Conservation (phyloP, 2,888 invertebrate genomes). For the Anagyrus pseudococci region DNA sequence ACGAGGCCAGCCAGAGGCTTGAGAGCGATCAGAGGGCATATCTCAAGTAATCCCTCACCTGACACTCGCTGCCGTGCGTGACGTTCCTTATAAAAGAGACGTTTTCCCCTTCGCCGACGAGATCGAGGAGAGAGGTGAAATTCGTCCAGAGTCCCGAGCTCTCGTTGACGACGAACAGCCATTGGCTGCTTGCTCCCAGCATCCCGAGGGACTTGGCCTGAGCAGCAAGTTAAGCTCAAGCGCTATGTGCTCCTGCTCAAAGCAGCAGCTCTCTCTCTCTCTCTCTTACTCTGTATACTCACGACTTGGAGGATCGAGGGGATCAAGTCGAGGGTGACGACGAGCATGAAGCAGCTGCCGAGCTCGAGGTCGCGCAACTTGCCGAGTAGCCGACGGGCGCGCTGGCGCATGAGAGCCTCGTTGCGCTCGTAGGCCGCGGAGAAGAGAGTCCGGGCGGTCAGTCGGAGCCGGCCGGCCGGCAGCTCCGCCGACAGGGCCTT, state of each 20-base stretch:
- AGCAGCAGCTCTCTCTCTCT: no score
- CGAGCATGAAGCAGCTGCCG: slow-evolving; percentile 69
- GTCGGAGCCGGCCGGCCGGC: slow-evolving; percentile 61
- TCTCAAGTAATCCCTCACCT: slow-evolving; percentile 42
- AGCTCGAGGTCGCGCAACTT: slow-evolving; percentile 64
- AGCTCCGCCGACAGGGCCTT: slow-evolving; percentile 66
- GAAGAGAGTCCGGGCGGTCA: slow-evolving; percentile 65
- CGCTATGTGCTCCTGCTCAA: not conserved
- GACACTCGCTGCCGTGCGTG: slow-evolving; percentile 60
- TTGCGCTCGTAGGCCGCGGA: slow-evolving; percentile 65
- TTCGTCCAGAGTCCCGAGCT: slow-evolving; percentile 60
- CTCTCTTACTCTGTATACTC: no score
- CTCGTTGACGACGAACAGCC: slow-evolving; percentile 81
- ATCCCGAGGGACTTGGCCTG: slow-evolving; percentile 64
- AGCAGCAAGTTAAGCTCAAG: not conserved
- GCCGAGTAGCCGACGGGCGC: slow-evolving; percentile 63
- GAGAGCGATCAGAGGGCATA: no score
- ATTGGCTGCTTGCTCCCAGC: slow-evolving; percentile 77
- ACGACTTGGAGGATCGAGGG: slow-evolving; percentile 71
- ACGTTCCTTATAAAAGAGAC: slow-evolving; percentile 78
- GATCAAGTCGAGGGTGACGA: slow-evolving; percentile 70
- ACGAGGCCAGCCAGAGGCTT: no score
- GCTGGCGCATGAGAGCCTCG: slow-evolving; percentile 62
- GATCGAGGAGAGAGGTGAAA: slow-evolving; percentile 65
- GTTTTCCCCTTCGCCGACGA: slow-evolving; percentile 80